Base-by-base conservation (phyloP, 2,113 vertebrate species). In the Phrynocephalus versicolor region DNA sequence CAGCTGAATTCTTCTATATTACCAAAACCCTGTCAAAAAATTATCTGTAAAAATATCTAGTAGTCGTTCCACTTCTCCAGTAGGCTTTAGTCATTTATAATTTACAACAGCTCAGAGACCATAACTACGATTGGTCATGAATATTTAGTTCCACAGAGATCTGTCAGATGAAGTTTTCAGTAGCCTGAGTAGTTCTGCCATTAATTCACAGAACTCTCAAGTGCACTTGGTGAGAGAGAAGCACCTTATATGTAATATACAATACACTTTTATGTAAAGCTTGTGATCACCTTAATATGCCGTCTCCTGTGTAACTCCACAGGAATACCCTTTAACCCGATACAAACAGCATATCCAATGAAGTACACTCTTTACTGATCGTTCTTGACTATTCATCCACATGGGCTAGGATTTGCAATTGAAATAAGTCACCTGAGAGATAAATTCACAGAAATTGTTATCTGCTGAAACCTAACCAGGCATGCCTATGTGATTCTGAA, bases 21-120 rank as follows among this genome's bases (percentile, higher is more conserved):
- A 69, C 39, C 39, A 62, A 62, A 30, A 19, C 25, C 21, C 67
- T 14, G 19, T 13, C 3, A 3, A 64, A 80, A 79, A 33, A 25
- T 2, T 35, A 65, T 55, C 64, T 30, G 62, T 65, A 55, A 55
- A 73, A 74, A 51, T 51, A 37, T 27, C 33, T 65, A 80, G 39
- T 65, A 80, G 39, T 41, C 69, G 41, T 37, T 73, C 79, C 39
- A 65, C 39, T 51, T 73, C 78, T 64, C 39, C 33, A 65, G n/a
- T 39, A 74, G 35, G 57, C 60, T 80, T 86, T 73, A 55, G 33
- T 65, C 60, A 86, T 86, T 37, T 41, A 81, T 80, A 86, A 86
- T 81, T 86, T 81, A 81, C 58, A 60, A 79, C 13, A 64, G 77
- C 21, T 74, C 78, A 74, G 15, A 37, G 39, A 19, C 69, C 69